Base-by-base conservation (phyloP, 35 echinoderm and acorn worm species). In the Apostichopus japonicus region DNA sequence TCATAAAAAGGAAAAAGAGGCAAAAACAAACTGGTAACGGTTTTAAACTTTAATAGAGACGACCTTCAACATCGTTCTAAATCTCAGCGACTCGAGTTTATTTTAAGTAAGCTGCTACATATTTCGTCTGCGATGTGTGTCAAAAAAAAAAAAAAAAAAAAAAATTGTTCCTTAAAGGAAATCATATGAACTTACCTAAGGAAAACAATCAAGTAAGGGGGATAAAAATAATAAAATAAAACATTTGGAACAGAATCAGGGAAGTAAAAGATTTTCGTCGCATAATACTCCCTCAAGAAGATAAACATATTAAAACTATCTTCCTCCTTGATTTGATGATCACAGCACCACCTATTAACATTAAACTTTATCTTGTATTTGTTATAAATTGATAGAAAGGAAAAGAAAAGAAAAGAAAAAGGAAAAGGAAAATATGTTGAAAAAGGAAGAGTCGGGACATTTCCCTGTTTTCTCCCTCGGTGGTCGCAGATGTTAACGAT, bases 221-320 rank as follows among this genome's bases (percentile, higher is more conserved):
- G 21, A 75, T 44, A 44, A 44, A 44, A 44, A 44, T 44, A 44
- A 44, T 44, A 44, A 75, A 75, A 75, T 23, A n/a, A 75, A 75
- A 75, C 71, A 19, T 75, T 75, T n/a, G 71, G 71, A 75, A 75
- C 71, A 19, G 17, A 7, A 23, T n/a, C 17, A n/a, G 71, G 71
- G 71, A 75, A 75, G 71, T 75, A n/a, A 75, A 75, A 67, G 19
- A 7, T 75, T 14, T 75, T 75, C 71, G n/a, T 21, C n/a, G 23
- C 17, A 75, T 19, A 75, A 75, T 75, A 75, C 71, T 19, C 71
- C 71, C 14, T 75, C 71, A 75, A 75, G 71, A 75, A 75, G n/a
- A 75, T 75, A 75, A 75, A 75, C 71, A 75, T 19, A 19, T n/a
- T 75, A 19, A 19, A 75, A 19, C 7, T 75, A 75, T 75, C 71